Evolutionary conservation across 2,113 vertebrate genomes (phyloP).

Genomic region (Tachysurus vachellii): DNA sequence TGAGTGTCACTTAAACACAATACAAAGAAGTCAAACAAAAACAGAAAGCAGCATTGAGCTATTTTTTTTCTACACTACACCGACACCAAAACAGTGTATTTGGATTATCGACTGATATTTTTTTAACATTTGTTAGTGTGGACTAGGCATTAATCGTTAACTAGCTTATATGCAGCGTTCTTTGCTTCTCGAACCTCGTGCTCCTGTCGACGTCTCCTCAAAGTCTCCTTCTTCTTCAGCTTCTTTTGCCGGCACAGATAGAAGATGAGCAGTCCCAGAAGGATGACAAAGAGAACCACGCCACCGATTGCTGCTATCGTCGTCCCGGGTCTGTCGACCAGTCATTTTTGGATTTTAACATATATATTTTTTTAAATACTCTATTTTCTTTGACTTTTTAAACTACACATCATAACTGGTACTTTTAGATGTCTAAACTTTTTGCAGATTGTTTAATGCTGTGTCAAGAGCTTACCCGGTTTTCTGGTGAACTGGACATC

Average conservation of each 20-base stretch:
- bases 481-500: constrained; percentile 85
- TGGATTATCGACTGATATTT: background rate
- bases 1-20: too few relatives aligned
- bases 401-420: background rate
- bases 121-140: too few relatives aligned
- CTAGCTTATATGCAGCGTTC: background rate
- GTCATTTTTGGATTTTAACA: background rate
- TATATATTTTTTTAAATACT: too few relatives aligned
- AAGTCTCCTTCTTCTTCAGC: constrained; percentile 84
- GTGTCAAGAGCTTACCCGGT: constrained; percentile 75
- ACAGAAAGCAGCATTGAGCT: too few relatives aligned
- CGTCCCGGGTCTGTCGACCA: constrained; percentile 77
- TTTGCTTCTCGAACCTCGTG: constrained; percentile 76
- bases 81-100: background rate
- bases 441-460: background rate
- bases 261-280: constrained; percentile 77
- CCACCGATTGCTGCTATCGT: constrained; percentile 87
- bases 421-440: background rate
- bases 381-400: background rate
- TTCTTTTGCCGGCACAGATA: constrained; percentile 82
- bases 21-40: too few relatives aligned
- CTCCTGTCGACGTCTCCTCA: constrained; percentile 88
- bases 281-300: constrained; percentile 80
- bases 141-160: background rate
- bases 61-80: background rate